Conservation (phyloP, 2,797 vertebrate genomes). For the Lemur catta region DNA sequence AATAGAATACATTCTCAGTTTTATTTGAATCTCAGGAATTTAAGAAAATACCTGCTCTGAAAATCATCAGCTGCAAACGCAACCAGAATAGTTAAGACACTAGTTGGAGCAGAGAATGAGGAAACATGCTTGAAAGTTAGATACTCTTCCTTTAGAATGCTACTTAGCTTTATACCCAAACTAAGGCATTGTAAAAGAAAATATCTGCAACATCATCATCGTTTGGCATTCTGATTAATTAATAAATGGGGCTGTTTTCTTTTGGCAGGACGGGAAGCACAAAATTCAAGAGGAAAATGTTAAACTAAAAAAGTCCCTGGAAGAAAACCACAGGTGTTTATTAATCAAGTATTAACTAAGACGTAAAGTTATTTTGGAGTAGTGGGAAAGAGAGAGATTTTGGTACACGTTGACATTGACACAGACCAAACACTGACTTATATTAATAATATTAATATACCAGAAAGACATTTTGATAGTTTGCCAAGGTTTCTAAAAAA, state of each 20-base stretch:
- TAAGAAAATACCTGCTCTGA: neutral
- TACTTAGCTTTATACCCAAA: neutral
- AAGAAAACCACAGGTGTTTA: conserved; percentile 85
- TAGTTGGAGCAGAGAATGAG: neutral
- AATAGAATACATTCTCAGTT: neutral
- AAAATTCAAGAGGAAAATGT: conserved; percentile 84
- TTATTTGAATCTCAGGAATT: conserved; percentile 16
- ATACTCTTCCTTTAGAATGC: neutral
- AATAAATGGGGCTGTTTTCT: conserved; percentile 46
- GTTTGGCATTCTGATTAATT: neutral
- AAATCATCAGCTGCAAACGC: neutral
- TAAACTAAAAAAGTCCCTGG: conserved; percentile 67
- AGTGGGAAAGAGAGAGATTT: neutral
- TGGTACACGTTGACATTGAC: neutral
- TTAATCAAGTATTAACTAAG: conserved; percentile 84
- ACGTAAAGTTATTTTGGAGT: neutral
- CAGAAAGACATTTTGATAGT: neutral
- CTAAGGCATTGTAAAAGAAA: neutral
- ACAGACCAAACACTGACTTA: neutral
- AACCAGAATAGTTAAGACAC: neutral
- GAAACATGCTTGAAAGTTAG: neutral
- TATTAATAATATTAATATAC: neutral
- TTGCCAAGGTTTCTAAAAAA: too few species aligned
- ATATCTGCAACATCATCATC: neutral
- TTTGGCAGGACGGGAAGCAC: conserved; percentile 82